phyloP scores from a whole-genome alignment of 2,888 invertebrate species.

The Chouioia cunea region DNA sequence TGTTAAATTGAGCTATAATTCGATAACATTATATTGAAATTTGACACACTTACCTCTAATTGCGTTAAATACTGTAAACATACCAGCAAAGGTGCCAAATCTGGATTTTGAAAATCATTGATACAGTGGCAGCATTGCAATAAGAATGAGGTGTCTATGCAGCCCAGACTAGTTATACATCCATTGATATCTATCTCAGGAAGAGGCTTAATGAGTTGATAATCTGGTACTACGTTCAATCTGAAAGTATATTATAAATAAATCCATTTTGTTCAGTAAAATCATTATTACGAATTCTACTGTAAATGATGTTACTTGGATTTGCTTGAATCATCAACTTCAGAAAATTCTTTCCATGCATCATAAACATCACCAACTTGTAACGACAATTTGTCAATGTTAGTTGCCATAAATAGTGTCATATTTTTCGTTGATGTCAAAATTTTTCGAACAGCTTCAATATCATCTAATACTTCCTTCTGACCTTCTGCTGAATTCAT shows the following conservation, averaged over 20 bases:
- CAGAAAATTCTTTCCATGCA: conserved; percentile 71
- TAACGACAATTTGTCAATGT: conserved; percentile 74
- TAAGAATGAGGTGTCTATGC: conserved; percentile 84
- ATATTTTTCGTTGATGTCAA: conserved; percentile 75
- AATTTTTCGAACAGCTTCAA: conserved; percentile 72
- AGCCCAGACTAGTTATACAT: conserved; percentile 83
- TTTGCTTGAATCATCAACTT: conserved; percentile 55
- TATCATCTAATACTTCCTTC: conserved; percentile 67
- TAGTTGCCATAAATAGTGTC: conserved; percentile 80
- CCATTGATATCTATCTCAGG: conserved; percentile 69
- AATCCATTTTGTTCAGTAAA: background rate
- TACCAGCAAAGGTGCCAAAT: conserved; percentile 81
- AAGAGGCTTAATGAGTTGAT: conserved; percentile 66
- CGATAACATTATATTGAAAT: background rate
- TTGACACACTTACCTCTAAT: conserved; percentile 74
- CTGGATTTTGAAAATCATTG: conserved; percentile 73
- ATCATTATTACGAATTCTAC: conserved; percentile 7
- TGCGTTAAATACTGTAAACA: conserved; percentile 90
- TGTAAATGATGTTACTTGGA: conserved; percentile 54
- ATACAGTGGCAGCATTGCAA: conserved; percentile 78
- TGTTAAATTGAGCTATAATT: conserved; percentile 11
- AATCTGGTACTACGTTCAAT: conserved; percentile 69
- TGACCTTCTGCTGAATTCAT: conserved; percentile 71
- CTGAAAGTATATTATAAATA: conserved; percentile 52
- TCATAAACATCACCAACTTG: conserved; percentile 70